Base-by-base conservation (phyloP, 2,797 vertebrate species). In the Spinus olivaceus region DNA sequence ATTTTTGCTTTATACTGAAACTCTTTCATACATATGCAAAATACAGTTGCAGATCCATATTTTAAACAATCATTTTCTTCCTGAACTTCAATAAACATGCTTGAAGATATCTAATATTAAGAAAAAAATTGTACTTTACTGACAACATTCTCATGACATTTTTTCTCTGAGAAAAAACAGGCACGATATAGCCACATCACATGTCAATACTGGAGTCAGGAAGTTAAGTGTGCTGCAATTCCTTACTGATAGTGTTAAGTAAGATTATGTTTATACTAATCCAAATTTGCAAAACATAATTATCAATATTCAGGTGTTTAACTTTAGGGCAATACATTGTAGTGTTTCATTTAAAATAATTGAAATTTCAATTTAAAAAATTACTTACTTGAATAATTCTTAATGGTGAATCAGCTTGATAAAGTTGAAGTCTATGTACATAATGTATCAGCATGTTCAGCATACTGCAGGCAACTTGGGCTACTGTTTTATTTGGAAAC, bases 401-500 rank as follows among this genome's bases (percentile, higher is more conserved):
- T 98, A 99, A 98, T 78, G 99, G 99, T 60, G 98, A 99, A 96
- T 99, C 98, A 28, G 98, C 97, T 25, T 99, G 99, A 96, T 99
- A 99, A 65, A 97, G 98, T 92, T 99, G 99, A 95, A 99, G 99
- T 92, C 99, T 98, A 37, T 99, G 98, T 57, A 98, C 98, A 24
- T 99, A 99, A 97, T 98, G 98, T 97, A 99, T 98, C 86, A 99
- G 97, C 95, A 99, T 98, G 96, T 99, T 99, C 95, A 99, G 98
- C 97, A 99, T 98, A 96, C 99, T 99, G 24, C 99, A 99, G 9
- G 99, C 99, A 88, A 99, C 99, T 71, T 99, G 98, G 9, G 99
- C 99, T 24, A 99, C 99, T 5, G 97, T 98, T 98, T 99, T 99
- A 97, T 99, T 99, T 60, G 99, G 98, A 96, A 99, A 99, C 99